Percentiles rank a stretch among this genome's conserved stretches.
phyloP scores from a whole-genome alignment of 2,888 invertebrate genomes.

The Patella pellucida region DNA sequence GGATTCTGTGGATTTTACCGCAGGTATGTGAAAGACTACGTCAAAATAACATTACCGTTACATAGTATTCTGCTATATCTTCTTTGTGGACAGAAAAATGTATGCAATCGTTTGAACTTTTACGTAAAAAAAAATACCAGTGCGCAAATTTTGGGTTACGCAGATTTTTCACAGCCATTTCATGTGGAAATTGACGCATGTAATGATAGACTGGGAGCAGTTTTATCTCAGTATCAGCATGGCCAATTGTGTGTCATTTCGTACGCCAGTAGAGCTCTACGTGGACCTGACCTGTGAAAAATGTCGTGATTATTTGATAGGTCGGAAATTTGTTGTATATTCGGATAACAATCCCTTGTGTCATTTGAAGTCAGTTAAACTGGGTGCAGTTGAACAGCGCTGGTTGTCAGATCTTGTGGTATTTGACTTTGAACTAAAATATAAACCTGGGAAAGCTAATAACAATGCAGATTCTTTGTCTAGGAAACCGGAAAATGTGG shows the following conservation, averaged over 20 bases:
- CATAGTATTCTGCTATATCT: too few species aligned
- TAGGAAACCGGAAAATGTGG: not conserved
- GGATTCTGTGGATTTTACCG: not conserved
- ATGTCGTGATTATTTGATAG: constrained; percentile 26
- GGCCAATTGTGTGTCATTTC: constrained; percentile 3
- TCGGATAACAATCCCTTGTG: constrained; percentile 27
- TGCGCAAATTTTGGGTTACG: constrained; percentile 15
- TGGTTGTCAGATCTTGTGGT: constrained; percentile 25
- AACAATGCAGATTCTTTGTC: constrained; percentile 24
- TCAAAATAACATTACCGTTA: too few species aligned
- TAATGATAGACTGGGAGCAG: constrained; percentile 23
- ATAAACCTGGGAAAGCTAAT: constrained; percentile 21
- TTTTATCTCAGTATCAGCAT: constrained; percentile 21
- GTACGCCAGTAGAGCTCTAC: constrained; percentile 21
- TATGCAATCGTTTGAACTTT: too few species aligned
- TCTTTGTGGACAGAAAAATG: too few species aligned
- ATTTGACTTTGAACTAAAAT: constrained; percentile 21
- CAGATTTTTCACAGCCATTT: constrained; percentile 18
- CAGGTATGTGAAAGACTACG: too few species aligned
- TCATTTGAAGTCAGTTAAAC: constrained; percentile 18
- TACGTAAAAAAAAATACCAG: constrained; percentile 1
- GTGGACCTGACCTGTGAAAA: constrained; percentile 25
- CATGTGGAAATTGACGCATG: not conserved
- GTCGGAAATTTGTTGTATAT: constrained; percentile 15
- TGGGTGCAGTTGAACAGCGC: constrained; percentile 27